Percentiles rank a stretch among this genome's conserved stretches.
phyloP scores from a whole-genome alignment of 2,797 vertebrate genomes.

The Phoebastria nigripes region DNA sequence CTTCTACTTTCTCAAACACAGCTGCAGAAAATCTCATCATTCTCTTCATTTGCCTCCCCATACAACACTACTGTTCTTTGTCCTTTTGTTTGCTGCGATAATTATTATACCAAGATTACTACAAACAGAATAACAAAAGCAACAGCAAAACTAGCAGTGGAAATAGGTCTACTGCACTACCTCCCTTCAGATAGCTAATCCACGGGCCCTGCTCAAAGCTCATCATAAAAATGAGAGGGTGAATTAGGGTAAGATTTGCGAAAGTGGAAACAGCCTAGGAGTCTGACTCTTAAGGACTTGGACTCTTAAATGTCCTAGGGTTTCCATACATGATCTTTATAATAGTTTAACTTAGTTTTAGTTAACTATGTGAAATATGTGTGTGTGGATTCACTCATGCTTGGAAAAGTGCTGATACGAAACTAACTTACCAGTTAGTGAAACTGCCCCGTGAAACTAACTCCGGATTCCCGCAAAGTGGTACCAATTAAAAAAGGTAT shows the following conservation, averaged over 20 bases:
- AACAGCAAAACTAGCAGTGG: not conserved
- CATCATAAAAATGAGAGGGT: rapidly evolving
- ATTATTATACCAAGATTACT: not conserved
- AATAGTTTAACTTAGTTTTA: not conserved
- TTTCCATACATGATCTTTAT: not conserved
- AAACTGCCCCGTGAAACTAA: not conserved
- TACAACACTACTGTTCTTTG: not conserved
- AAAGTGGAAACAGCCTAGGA: not conserved
- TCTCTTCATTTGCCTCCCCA: not conserved
- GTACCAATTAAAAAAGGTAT: not conserved
- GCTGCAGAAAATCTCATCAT: not conserved
- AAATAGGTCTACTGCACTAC: not conserved
- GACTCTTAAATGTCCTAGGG: not conserved
- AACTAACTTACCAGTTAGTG: not conserved
- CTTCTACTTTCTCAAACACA: not conserved
- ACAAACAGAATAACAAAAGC: not conserved
- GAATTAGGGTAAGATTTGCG: not conserved
- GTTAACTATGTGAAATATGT: not conserved
- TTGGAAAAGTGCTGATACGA: not conserved
- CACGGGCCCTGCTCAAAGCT: not conserved
- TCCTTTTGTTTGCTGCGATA: not conserved
- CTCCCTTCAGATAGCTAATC: not conserved
- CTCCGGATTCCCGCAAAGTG: not conserved
- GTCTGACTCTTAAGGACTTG: not conserved
- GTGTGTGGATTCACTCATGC: not conserved